Conservation (phyloP, 2,888 invertebrate genomes). For the Scelioninae gen. 1 region DNA sequence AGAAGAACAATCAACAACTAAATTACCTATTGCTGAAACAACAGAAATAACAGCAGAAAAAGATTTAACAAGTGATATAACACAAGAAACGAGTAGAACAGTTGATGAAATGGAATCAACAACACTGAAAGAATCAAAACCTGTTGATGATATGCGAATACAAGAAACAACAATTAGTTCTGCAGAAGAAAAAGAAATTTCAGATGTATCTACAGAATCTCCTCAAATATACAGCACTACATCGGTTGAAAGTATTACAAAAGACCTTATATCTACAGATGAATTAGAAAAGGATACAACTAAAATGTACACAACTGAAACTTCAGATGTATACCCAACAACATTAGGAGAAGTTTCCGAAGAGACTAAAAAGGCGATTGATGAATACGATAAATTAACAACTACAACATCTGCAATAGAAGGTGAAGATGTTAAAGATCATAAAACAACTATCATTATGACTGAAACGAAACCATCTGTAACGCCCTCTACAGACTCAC, state of each 20-base stretch:
- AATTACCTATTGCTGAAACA: conserved; percentile 52
- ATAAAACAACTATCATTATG: conserved; percentile 61
- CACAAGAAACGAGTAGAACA: conserved; percentile 31
- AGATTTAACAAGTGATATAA: conserved; percentile 17
- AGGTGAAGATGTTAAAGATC: conserved; percentile 64
- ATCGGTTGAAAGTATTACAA: conserved; percentile 59
- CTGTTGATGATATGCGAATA: conserved; percentile 16
- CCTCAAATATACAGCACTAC: conserved; percentile 44
- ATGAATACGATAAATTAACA: conserved; percentile 43
- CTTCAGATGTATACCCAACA: conserved; percentile 56
- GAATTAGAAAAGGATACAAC: conserved; percentile 21
- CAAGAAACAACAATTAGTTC: conserved; percentile 22
- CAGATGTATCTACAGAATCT: conserved; percentile 15
- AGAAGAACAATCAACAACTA: conserved; percentile 46
- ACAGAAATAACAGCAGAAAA: conserved; percentile 46
- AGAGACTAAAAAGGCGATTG: not conserved
- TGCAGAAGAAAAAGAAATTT: conserved; percentile 25
- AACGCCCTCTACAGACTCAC: conserved; percentile 65
- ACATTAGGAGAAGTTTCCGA: conserved; percentile 51
- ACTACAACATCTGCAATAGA: conserved; percentile 24
- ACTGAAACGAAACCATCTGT: conserved; percentile 68
- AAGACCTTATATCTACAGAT: conserved; percentile 57
- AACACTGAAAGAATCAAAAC: conserved; percentile 23
- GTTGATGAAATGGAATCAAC: conserved; percentile 29
- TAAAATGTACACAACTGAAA: conserved; percentile 47